Conservation (phyloP, 1,140 invertebrate genomes). For the Harpegnathos saltator region DNA sequence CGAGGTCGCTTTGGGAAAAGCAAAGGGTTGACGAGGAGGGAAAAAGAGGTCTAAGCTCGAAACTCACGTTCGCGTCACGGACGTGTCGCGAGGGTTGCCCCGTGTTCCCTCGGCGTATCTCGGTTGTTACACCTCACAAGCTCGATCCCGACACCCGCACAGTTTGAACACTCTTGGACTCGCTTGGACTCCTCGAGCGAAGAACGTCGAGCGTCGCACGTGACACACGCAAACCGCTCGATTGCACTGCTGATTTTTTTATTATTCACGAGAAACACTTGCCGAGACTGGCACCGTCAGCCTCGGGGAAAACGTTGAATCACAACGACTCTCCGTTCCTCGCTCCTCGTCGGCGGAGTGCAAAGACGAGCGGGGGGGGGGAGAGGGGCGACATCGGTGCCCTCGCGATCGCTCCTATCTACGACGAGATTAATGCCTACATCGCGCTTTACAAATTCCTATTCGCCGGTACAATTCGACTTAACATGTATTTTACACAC, state of each 20-base stretch:
- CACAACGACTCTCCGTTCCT: constrained; percentile 4
- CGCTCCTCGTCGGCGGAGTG: neutral
- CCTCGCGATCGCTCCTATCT: constrained; percentile 19
- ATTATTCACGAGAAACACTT: constrained; percentile 11
- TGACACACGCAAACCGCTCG: neutral
- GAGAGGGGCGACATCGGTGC: too few species aligned
- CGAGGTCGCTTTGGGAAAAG: neutral
- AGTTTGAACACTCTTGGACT: neutral
- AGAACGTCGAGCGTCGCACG: constrained; percentile 12
- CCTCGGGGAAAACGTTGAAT: neutral
- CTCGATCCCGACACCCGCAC: constrained; percentile 23
- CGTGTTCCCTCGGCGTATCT: neutral
- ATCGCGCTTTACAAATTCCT: constrained; percentile 52
- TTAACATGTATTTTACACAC: constrained; percentile 60
- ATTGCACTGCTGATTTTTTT: neutral
- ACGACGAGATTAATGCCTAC: constrained; percentile 51
- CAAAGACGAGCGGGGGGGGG: constrained; percentile 4
- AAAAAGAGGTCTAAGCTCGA: constrained; percentile 13
- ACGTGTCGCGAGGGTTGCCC: constrained; percentile 16
- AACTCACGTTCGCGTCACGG: constrained; percentile 5
- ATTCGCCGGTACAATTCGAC: constrained; percentile 40
- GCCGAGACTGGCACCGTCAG: too few species aligned
- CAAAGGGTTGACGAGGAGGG: neutral
- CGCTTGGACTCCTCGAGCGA: neutral
- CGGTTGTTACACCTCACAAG: neutral